Conservation (phyloP, 2,888 invertebrate genomes). For the Azorinus chamasolen region DNA sequence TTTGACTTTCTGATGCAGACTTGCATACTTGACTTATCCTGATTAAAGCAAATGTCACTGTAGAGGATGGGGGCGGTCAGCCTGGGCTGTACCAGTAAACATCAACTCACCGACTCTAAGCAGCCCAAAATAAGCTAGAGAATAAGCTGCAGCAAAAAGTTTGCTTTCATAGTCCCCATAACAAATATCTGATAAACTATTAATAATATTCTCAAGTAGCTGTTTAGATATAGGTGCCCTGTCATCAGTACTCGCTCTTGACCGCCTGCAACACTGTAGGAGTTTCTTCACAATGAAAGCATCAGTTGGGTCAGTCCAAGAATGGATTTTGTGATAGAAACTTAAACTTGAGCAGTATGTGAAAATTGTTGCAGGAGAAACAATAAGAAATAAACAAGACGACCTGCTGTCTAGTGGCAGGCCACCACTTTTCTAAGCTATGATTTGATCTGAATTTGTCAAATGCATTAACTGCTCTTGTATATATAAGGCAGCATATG, state of each 20-base stretch:
- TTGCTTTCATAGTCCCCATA: conserved; percentile 17
- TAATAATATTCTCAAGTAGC: conserved; percentile 1
- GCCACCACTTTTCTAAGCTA: conserved; percentile 14
- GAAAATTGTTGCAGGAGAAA: conserved; percentile 31
- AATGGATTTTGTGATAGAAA: conserved; percentile 29
- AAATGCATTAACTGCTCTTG: conserved; percentile 10
- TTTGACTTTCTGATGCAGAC: conserved; percentile 12
- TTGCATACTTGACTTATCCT: not conserved
- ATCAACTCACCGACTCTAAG: conserved; percentile 43
- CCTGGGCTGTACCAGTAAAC: not conserved
- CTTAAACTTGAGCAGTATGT: conserved; percentile 29
- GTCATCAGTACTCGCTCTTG: too few species aligned
- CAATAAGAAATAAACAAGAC: conserved; percentile 28
- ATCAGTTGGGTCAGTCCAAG: conserved; percentile 1
- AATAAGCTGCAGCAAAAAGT: conserved; percentile 29
- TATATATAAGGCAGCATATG: conserved; percentile 13
- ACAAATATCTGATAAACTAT: conserved; percentile 1
- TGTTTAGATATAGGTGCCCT: conserved; percentile 11
- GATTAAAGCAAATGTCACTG: conserved; percentile 7
- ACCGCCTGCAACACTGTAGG: conserved; percentile 21
- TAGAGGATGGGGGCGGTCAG: not conserved
- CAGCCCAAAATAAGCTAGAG: conserved; percentile 39
- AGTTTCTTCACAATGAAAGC: conserved; percentile 30
- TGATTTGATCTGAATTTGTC: conserved; percentile 9
- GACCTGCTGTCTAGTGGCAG: conserved; percentile 11